phyloP scores from a whole-genome alignment of 2,888 invertebrate species.

The Philopedon plagiatum region DNA sequence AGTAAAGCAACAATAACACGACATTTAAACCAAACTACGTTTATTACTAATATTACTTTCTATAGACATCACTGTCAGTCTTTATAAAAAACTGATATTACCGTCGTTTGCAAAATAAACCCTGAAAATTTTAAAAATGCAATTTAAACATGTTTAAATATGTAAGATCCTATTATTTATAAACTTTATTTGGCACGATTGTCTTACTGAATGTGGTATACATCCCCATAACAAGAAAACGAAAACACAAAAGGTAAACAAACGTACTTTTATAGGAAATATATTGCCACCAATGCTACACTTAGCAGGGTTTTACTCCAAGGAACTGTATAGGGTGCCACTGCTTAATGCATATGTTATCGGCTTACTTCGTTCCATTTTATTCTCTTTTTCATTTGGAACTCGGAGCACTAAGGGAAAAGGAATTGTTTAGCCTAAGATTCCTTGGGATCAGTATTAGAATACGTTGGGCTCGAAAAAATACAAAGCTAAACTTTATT shows the following conservation, averaged over 20 bases:
- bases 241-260: slow-evolving; percentile 43
- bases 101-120: too few relatives aligned
- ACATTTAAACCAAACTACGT: too few relatives aligned
- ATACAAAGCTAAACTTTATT: slow-evolving; percentile 1
- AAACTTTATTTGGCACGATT: slow-evolving; percentile 39
- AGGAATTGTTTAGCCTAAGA: slow-evolving; percentile 40
- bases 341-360: slow-evolving; percentile 49
- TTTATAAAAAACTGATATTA: too few relatives aligned
- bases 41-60: too few relatives aligned
- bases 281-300: slow-evolving; percentile 44
- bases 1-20: too few relatives aligned
- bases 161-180: slow-evolving; percentile 7
- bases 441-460: slow-evolving; percentile 20
- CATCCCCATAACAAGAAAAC: slow-evolving; percentile 35
- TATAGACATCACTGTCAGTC: too few relatives aligned
- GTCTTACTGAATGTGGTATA: slow-evolving; percentile 26
- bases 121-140: too few relatives aligned
- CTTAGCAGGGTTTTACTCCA: slow-evolving; percentile 47
- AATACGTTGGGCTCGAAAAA: slow-evolving; percentile 9
- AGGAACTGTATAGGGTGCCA: slow-evolving; percentile 46
- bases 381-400: slow-evolving; percentile 45
- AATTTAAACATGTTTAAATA: not conserved
- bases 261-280: slow-evolving; percentile 42
- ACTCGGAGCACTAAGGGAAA: slow-evolving; percentile 35
- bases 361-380: slow-evolving; percentile 48